Evolutionary conservation across 2,113 vertebrate species (phyloP), one percentile per base, ranked within the genome.

Genomic region (Calidris pugnax): DNA sequence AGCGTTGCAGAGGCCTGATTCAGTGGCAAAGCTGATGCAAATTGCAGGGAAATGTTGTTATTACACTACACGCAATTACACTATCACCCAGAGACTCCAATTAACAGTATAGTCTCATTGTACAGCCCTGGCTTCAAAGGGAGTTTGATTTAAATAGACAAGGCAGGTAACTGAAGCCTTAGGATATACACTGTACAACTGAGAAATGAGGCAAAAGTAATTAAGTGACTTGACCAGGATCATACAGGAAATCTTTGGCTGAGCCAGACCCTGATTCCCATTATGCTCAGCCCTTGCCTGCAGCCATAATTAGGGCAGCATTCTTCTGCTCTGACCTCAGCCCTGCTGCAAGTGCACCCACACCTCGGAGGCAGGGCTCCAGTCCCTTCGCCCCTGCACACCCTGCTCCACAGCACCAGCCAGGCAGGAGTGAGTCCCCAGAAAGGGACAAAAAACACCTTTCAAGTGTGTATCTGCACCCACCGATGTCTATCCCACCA

Each of bases 141-240:
- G 87, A 95, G 78, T 79, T 94, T 94, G 95, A 93, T 95, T 93
- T 96, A 91, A 97, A 95, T 50, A 97, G 97, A 95, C 96, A 97
- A 95, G 86, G 92, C 94, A 97, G 94, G 96, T 95, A 97, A 95
- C 89, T 47, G 89, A 95, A 97, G 97, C 95, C 91, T 93, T 89
- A 97, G 95, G 94, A 97, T 92, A 95, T 94, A 92, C 95, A 95
- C 89, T 59, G 89, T 71, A 94, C 95, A 95, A 89, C 91, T 77
- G 93, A 95, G 92, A 95, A 95, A 95, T 55, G 86, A 97, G 94
- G 94, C 94, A 95, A 94, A 95, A 94, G 95, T 96, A 94, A 97
- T 95, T 96, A 97, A 95, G 91, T 96, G 95, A 96, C 96, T 97
- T 96, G 95, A 95, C 95, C 94, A 95, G 96, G 93, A 95, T 97